Conservation (phyloP, 2,888 invertebrate species). For the Drosophila pegasa region DNA sequence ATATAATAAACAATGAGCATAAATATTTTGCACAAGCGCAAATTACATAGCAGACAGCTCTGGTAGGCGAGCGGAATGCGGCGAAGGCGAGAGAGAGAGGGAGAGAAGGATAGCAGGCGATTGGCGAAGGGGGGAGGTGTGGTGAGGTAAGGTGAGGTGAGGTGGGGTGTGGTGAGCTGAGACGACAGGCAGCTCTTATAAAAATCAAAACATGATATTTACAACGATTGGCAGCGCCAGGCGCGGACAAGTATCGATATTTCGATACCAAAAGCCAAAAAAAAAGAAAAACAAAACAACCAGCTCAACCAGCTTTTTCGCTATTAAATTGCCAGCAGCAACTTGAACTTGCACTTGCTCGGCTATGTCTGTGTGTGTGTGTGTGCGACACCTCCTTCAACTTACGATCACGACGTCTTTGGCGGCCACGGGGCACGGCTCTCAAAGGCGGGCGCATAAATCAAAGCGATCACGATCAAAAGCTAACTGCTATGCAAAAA, state of each 20-base stretch:
- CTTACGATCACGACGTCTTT: slow-evolving; percentile 38
- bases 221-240: slow-evolving; percentile 30
- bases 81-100: background rate
- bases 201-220: slow-evolving; percentile 40
- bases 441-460: slow-evolving; percentile 56
- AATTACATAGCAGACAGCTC: slow-evolving; percentile 63
- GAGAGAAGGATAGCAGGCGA: background rate
- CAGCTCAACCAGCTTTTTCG: slow-evolving; percentile 38
- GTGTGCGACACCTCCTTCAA: slow-evolving; percentile 47
- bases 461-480: slow-evolving; percentile 43
- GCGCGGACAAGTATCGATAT: slow-evolving; percentile 25
- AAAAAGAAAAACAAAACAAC: too few relatives aligned
- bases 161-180: too few relatives aligned
- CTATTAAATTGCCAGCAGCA: slow-evolving; percentile 24
- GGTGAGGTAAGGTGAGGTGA: background rate
- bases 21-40: slow-evolving; percentile 63
- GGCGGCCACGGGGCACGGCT: slow-evolving; percentile 46
- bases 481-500: slow-evolving; percentile 36
- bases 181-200: slow-evolving; percentile 6
- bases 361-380: slow-evolving; percentile 5
- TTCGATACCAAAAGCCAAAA: slow-evolving; percentile 32
- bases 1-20: slow-evolving; percentile 73
- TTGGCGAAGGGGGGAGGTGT: background rate
- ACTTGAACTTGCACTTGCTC: slow-evolving; percentile 51
- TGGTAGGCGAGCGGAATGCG: slow-evolving; percentile 13